Evolutionary conservation across 2,797 vertebrate genomes (phyloP), one percentile per base, ranked within the genome.

Genomic region (Rhynchonycteris naso): DNA sequence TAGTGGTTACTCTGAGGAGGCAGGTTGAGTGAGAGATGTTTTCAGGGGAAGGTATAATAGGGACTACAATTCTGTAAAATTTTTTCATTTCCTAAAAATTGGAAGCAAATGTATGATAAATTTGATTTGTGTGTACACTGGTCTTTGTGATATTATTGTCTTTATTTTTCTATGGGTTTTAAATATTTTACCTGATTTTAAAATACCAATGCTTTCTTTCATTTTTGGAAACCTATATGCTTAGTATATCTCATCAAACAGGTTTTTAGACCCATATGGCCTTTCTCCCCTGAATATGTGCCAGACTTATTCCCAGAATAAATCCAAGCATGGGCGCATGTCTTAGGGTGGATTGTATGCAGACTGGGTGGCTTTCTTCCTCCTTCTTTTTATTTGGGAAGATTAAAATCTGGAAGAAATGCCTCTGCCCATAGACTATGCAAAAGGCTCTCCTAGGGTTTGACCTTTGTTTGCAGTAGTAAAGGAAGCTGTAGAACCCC

Each of bases 401-500:
- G 68, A 89, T 92, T 92, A 38, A 93, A 86, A 95, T 82, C 71
- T 86, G 80, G 88, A 94, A 90, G 87, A 95, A 95, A 65, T 65
- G 47, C 87, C 30, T 50, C 83, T 95, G 66, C 75, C 76, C 74
- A 54, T 11, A 7, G 85, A 68, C 38, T 38, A 58, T 74, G 84
- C 71, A 26, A 52, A 86, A 75, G 78, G 30, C 78, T 43, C 0
- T 22, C 26, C 4, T 33, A 79, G 87, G 58, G 10, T 30, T 87
- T 88, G 59, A 47, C 66, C 18, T 82, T 85, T 94, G 84, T 95
- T 81, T 78, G 56, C 1, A 8, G 61, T 35, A 65, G 76, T 72
- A 21, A 95, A 89, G 81, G 63, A 78, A 94, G 19, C 15, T 3
- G 11, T 58, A 15, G 43, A 35, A 74, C 90, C 87, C 35, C 74